Evolutionary conservation across 2,797 vertebrate genomes (phyloP).

Genomic region (Esox masquinongy): DNA sequence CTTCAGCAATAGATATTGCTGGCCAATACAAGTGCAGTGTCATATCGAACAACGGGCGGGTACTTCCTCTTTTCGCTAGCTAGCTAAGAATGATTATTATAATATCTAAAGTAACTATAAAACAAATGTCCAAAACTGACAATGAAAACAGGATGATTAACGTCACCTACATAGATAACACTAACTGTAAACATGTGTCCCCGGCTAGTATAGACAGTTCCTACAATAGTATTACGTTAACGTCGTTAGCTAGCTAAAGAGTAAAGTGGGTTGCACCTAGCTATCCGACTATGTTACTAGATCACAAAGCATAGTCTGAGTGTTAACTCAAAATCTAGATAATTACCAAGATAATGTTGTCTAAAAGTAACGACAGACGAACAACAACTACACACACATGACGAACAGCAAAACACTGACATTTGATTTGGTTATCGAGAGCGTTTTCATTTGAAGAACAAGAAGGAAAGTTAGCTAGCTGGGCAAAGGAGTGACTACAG

Average conservation of each 20-base stretch:
- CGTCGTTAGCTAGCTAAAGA: neutral
- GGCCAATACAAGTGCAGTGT: neutral
- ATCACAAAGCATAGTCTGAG: neutral
- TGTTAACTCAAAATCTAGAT: neutral
- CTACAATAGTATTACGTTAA: neutral
- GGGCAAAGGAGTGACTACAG: conserved; percentile 3
- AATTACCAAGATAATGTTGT: conserved; percentile 9
- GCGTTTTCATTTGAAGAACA: neutral
- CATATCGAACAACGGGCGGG: neutral
- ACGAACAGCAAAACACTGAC: neutral
- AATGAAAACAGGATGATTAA: too few relatives aligned
- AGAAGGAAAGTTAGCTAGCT: neutral
- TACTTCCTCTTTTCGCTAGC: neutral
- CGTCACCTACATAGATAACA: too few relatives aligned
- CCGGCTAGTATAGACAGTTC: too few relatives aligned
- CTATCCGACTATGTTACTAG: neutral
- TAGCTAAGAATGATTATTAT: neutral
- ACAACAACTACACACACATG: neutral
- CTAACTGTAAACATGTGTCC: too few relatives aligned
- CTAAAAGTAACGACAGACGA: neutral
- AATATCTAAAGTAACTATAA: too few relatives aligned
- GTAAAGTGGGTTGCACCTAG: neutral
- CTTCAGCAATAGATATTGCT: neutral
- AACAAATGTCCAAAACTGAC: neutral
- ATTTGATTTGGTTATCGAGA: neutral